Evolutionary conservation across 2,888 invertebrate species (phyloP).

Genomic region (Lucinisca nassula): DNA sequence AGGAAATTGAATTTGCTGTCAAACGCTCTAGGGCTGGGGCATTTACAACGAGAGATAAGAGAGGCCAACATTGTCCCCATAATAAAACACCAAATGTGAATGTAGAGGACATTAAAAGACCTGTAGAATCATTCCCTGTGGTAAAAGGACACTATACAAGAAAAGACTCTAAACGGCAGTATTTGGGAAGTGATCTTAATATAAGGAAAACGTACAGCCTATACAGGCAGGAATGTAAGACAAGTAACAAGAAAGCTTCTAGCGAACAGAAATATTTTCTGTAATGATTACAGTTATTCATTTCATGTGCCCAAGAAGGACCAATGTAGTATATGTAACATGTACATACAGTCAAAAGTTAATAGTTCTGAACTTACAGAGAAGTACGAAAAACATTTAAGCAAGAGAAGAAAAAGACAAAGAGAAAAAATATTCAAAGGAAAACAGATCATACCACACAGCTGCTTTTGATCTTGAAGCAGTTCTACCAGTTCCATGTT

Average conservation of each 20-base stretch:
- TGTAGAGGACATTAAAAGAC: neutral
- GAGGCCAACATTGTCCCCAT: neutral
- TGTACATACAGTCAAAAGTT: neutral
- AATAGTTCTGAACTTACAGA: neutral
- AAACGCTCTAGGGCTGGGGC: neutral
- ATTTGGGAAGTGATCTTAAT: too few relatives aligned
- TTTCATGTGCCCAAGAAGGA: slow-evolving; percentile 34
- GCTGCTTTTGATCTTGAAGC: slow-evolving; percentile 49
- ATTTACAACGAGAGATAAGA: neutral
- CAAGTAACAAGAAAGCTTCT: slow-evolving; percentile 26
- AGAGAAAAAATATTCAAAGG: slow-evolving; percentile 3
- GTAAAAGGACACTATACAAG: slow-evolving; percentile 7
- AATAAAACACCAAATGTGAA: neutral
- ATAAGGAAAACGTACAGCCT: too few relatives aligned
- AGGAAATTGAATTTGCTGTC: neutral
- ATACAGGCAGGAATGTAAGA: too few relatives aligned
- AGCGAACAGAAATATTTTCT: slow-evolving; percentile 50
- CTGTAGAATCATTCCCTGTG: slow-evolving; percentile 8
- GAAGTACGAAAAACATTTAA: slow-evolving; percentile 7
- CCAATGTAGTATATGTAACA: slow-evolving; percentile 16
- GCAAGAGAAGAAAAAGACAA: slow-evolving; percentile 24
- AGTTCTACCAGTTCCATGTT: slow-evolving; percentile 35
- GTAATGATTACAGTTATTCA: slow-evolving; percentile 29
- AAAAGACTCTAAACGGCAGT: neutral
- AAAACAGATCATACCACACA: neutral